These are phyloP conservation scores for Furcifer pardalis DNA, from an alignment of 2,797 vertebrate genomes.

Conservation along the genomic window DNA sequence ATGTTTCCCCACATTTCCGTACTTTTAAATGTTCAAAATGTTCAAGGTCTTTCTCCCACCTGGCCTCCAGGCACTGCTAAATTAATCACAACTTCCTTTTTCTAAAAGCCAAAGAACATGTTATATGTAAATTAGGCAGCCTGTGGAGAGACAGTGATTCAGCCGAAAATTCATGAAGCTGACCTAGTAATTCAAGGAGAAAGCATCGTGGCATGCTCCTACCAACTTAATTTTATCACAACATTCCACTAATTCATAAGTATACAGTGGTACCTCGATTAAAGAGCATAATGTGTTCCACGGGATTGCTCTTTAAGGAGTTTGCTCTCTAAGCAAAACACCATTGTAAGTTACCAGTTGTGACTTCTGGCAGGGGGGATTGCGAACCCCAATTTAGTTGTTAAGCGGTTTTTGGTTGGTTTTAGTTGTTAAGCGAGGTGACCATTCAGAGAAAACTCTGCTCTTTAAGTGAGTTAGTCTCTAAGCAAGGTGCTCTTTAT, in stretches of 20 bases:
- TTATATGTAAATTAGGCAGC: neutral
- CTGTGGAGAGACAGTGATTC: neutral
- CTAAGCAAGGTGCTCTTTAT: no score
- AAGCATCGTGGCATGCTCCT: neutral
- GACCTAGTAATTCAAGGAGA: neutral
- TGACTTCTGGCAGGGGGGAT: no score
- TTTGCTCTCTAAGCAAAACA: no score
- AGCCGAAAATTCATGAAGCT: neutral
- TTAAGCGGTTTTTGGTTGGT: no score
- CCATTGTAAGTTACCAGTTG: no score
- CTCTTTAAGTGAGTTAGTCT: no score
- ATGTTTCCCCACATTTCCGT: slow-evolving; percentile 61
- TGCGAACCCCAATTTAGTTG: no score
- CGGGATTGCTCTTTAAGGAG: no score
- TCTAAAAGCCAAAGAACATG: neutral
- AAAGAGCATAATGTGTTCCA: no score
- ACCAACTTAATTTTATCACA: neutral
- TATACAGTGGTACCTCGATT: no score
- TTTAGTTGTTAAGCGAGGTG: no score
- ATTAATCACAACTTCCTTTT: slow-evolving; percentile 61
- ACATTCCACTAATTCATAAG: neutral
- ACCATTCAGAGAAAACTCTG: no score
- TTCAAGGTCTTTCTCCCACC: slow-evolving; percentile 62
- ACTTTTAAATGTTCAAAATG: slow-evolving; percentile 50
- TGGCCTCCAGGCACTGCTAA: slow-evolving; percentile 57